Evolutionary conservation across 2,888 invertebrate genomes (phyloP).

Genomic region (Strigamia transsilvanica): DNA sequence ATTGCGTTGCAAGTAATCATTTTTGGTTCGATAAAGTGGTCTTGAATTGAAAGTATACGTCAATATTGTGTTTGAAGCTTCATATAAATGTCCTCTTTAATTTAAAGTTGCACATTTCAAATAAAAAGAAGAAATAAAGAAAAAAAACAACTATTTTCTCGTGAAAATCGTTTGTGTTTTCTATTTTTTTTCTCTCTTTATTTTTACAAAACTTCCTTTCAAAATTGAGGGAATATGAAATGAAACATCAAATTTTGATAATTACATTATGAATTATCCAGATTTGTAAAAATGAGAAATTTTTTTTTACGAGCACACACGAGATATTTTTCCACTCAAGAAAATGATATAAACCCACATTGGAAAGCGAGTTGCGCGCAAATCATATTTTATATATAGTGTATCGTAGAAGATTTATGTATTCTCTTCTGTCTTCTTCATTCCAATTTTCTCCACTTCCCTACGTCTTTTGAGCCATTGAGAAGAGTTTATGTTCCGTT

Average conservation of each 20-base stretch:
- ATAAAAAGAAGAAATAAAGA: too few species aligned
- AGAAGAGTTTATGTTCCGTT: slow-evolving; percentile 31
- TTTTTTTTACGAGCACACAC: background rate
- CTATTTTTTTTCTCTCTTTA: too few species aligned
- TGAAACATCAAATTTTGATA: background rate
- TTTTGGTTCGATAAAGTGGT: too few species aligned
- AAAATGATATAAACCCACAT: slow-evolving; percentile 5
- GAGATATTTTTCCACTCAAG: background rate
- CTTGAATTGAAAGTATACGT: too few species aligned
- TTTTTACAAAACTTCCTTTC: too few species aligned
- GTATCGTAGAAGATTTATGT: background rate
- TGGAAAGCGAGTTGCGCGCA: background rate
- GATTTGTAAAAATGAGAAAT: background rate
- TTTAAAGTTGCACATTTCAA: too few species aligned
- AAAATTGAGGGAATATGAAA: background rate
- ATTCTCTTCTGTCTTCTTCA: slow-evolving; percentile 42
- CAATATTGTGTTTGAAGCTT: too few species aligned
- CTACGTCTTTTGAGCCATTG: background rate
- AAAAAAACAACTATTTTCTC: too few species aligned
- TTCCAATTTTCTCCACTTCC: slow-evolving; percentile 19
- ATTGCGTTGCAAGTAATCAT: too few species aligned
- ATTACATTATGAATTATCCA: slow-evolving; percentile 8
- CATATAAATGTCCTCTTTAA: too few species aligned
- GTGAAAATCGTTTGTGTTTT: too few species aligned
- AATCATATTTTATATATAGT: slow-evolving; percentile 31